Evolutionary conservation across 2,113 vertebrate genomes (phyloP).

Genomic region (Pogonocichla stellata): DNA sequence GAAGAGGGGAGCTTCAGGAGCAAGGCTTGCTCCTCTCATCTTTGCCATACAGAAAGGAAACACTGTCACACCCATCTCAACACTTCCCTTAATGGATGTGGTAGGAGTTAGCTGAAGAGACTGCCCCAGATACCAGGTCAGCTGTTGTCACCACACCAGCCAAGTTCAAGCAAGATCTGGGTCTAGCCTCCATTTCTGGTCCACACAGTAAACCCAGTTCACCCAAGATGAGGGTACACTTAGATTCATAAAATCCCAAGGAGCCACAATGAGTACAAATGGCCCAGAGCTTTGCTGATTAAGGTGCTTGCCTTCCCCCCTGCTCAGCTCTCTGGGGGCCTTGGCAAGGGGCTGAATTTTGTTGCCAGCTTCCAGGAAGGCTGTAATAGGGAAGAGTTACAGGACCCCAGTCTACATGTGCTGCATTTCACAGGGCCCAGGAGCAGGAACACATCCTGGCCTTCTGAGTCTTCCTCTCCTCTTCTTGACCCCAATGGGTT

Average conservation of each 20-base stretch:
- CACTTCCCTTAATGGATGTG: rapidly evolving
- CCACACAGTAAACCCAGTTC: neutral
- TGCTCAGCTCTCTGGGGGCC: neutral
- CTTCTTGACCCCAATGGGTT: neutral
- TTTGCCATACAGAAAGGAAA: neutral
- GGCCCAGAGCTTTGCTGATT: neutral
- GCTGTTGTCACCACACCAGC: neutral
- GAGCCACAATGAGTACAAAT: neutral
- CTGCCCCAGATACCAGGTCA: neutral
- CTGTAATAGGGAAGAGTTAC: neutral
- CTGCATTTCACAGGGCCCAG: neutral
- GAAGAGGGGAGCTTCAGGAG: neutral
- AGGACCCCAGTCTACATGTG: rapidly evolving
- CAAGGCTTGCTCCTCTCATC: neutral
- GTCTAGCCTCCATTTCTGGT: neutral
- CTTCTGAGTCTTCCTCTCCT: neutral
- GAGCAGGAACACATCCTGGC: neutral
- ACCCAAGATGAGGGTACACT: neutral
- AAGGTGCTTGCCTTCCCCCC: neutral
- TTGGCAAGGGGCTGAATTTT: neutral
- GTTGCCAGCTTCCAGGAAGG: neutral
- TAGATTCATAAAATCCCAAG: neutral
- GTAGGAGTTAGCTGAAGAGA: neutral
- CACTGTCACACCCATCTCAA: neutral
- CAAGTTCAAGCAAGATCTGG: neutral